These are phyloP conservation scores for Anguilla rostrata DNA, from an alignment of 2,113 vertebrate genomes.

Conservation along the genomic window DNA sequence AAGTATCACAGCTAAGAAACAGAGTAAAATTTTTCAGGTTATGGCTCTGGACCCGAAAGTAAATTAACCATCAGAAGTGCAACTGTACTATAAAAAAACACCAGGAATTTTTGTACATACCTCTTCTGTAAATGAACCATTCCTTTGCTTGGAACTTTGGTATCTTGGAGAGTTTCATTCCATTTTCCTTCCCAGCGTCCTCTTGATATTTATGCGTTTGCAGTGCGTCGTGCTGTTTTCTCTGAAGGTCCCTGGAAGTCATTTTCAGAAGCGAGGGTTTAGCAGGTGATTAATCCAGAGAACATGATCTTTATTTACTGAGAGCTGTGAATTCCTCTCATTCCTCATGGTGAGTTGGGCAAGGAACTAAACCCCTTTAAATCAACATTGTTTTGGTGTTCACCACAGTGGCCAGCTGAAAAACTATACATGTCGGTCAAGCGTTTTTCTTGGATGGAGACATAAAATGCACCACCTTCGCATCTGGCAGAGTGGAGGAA, in stretches of 20 bases:
- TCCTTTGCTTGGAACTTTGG: not conserved
- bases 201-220: not conserved
- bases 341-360: not conserved
- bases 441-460: slow-evolving; percentile 3
- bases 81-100: not conserved
- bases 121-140: not conserved
- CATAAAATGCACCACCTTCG: slow-evolving; percentile 2
- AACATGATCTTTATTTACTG: slow-evolving; percentile 4
- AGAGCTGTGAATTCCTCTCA: slow-evolving; percentile 17
- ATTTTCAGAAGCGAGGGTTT: not conserved
- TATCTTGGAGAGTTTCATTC: not conserved
- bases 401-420: not conserved
- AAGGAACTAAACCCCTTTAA: not conserved
- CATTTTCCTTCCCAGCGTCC: not conserved
- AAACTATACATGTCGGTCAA: slow-evolving; percentile 1
- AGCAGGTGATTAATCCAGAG: slow-evolving; percentile 1
- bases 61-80: not conserved
- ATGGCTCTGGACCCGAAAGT: not conserved
- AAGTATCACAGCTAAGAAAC: not conserved
- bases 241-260: not conserved
- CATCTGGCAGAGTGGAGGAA: not conserved
- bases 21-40: slow-evolving; percentile 18
- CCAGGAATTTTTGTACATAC: not conserved
- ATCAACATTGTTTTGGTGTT: slow-evolving; percentile 9
- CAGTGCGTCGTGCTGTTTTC: not conserved